These are phyloP conservation scores for Drosophila conformis DNA, from an alignment of 2,888 invertebrate genomes.

Conservation along the genomic window DNA sequence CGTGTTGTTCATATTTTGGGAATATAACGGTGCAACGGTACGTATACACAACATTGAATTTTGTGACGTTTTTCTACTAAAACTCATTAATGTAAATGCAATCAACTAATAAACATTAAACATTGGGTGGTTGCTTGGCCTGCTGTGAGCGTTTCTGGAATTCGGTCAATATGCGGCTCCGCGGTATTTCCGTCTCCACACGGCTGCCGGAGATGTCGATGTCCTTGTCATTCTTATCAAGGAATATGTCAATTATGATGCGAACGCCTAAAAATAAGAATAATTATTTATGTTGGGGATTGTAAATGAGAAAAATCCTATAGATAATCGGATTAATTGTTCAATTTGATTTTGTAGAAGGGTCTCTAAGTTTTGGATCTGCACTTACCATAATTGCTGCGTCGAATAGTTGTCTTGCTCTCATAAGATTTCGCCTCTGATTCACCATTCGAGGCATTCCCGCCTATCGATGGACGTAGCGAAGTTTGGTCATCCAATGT, in stretches of 20 bases:
- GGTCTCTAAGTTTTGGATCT: background rate
- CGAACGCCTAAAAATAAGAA: constrained; percentile 76
- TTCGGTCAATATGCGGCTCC: constrained; percentile 82
- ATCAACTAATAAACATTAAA: constrained; percentile 41
- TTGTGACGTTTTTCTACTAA: constrained; percentile 39
- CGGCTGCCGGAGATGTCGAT: constrained; percentile 82
- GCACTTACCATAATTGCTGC: constrained; percentile 76
- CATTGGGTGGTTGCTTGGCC: constrained; percentile 20
- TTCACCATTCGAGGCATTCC: constrained; percentile 20
- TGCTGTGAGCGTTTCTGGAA: constrained; percentile 73
- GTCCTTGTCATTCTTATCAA: constrained; percentile 70
- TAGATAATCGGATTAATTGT: background rate
- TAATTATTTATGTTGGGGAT: background rate
- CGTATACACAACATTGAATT: constrained; percentile 58
- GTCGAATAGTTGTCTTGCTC: constrained; percentile 83
- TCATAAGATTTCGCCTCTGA: constrained; percentile 72
- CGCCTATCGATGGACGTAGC: constrained; percentile 27
- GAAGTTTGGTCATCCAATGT: constrained; percentile 37
- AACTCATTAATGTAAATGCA: constrained; percentile 7
- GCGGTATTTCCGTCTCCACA: constrained; percentile 83
- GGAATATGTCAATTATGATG: constrained; percentile 83
- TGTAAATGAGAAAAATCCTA: background rate
- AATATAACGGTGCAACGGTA: constrained; percentile 29
- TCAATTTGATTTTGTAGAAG: background rate
- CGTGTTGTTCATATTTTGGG: constrained; percentile 19